Percentiles rank a stretch among this genome's conserved stretches.
phyloP scores from a whole-genome alignment of 2,113 vertebrate genomes.

The Pygoscelis antarcticus region DNA sequence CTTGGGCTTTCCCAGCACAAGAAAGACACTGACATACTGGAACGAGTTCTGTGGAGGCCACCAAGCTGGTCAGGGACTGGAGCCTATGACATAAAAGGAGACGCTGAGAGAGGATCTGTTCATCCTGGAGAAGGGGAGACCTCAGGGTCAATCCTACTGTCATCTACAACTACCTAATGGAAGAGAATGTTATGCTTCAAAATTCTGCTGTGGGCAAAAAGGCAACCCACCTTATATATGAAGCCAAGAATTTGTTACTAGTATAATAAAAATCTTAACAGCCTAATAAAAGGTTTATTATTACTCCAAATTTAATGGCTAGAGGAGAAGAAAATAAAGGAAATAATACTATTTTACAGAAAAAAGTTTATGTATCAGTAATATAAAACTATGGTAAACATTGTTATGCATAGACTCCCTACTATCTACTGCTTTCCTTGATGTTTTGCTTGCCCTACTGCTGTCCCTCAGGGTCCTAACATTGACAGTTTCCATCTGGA shows the following conservation, averaged over 20 bases:
- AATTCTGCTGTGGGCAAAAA: neutral
- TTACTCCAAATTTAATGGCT: neutral
- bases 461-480: neutral
- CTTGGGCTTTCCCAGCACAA: neutral
- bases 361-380: neutral
- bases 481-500: neutral
- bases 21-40: neutral
- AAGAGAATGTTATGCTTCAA: neutral
- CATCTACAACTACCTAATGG: neutral
- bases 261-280: neutral
- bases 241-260: neutral
- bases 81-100: neutral
- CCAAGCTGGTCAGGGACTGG: neutral
- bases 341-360: neutral
- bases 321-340: neutral
- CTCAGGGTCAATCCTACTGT: neutral
- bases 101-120: neutral
- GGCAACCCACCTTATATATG: neutral
- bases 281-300: neutral
- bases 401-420: neutral
- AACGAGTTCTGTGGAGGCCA: neutral
- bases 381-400: neutral
- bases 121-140: neutral
- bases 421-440: neutral
- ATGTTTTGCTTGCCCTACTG: neutral